A percentile compares a stretch with the other conserved stretches of the same genome.
Conservation (phyloP, 2,797 vertebrate genomes). For the Gallinago stenura region DNA sequence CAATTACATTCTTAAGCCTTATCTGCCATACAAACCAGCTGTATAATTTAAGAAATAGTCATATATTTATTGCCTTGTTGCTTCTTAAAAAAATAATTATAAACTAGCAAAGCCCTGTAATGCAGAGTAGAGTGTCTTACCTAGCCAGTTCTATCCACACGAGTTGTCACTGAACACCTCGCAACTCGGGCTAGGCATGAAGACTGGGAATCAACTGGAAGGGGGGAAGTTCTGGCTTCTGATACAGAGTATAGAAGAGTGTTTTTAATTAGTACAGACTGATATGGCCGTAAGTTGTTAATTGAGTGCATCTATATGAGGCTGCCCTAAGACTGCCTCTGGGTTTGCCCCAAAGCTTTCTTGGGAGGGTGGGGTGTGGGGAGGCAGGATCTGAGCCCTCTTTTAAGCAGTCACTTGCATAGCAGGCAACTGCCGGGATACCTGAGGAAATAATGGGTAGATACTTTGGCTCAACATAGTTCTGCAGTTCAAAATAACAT, state of each 20-base stretch:
- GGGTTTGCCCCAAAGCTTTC: neutral
- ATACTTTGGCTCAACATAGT: neutral
- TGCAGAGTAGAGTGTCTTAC: neutral
- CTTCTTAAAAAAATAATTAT: neutral
- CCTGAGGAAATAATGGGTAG: neutral
- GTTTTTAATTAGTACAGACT: constrained; percentile 10
- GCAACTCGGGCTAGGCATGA: neutral
- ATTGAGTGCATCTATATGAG: neutral
- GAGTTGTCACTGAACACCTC: neutral
- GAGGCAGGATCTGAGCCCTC: constrained; percentile 11
- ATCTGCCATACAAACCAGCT: neutral
- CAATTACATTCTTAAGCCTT: neutral
- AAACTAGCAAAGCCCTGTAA: neutral
- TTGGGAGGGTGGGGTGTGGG: neutral
- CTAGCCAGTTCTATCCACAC: neutral
- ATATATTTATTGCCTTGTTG: neutral
- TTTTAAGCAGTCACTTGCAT: constrained; percentile 69
- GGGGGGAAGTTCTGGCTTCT: neutral
- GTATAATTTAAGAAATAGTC: constrained; percentile 20
- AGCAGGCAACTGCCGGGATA: constrained; percentile 66
- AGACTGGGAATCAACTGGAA: neutral
- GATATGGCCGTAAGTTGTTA: neutral
- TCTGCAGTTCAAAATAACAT: neutral
- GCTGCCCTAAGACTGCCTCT: neutral
- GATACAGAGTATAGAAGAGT: neutral